Base-by-base conservation (phyloP, 2,888 invertebrate species). In the Microplitis deprimator region DNA sequence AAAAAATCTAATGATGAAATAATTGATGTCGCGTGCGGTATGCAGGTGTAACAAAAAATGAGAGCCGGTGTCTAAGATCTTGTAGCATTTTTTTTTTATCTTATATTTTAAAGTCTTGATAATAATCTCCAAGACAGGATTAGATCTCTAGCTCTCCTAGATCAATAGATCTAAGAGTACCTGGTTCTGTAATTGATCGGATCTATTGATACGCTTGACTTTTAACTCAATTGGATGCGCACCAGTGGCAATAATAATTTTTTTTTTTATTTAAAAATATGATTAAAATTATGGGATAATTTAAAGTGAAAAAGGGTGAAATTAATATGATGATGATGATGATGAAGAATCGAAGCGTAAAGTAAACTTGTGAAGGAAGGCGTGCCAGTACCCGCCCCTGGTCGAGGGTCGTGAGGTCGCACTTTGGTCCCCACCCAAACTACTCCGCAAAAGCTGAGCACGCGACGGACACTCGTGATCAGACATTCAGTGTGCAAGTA, bases 371-470 rank as follows among this genome's bases (percentile, higher is more conserved):
- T 38, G 29, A 50, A 29, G 70, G 76, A 72, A 76, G 76, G 76
- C 76, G 76, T 76, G 76, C 72, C 76, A 72, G 64, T 65, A 17
- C 17, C 76, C 71, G 76, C 68, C 76, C 76, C 59, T 29, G 62
- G 73, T 38, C 16, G 39, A 38, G 71, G 65, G 67, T 72, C 67
- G 76, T 17, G 76, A 71, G 76, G 70, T 70, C 76, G 72, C 72
- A 29, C 70, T 17, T 41, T 41, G 38, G 17, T n/a, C 13, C 68
- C 39, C 68, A 59, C 69, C 62, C 62, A 64, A 29, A 29, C 29
- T 29, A 3, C 29, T 29, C 75, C 38, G 10, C 75, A 69, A 38
- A 8, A n/a, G 16, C 59, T 17, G 20, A 70, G 70, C 76, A 76
- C 71, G 76, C 76, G 71, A 76, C 76, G 67, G 71, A 76, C 71